These are phyloP conservation scores for Scatophagus argus DNA, from an alignment of 2,113 vertebrate species.

Conservation along the genomic window DNA sequence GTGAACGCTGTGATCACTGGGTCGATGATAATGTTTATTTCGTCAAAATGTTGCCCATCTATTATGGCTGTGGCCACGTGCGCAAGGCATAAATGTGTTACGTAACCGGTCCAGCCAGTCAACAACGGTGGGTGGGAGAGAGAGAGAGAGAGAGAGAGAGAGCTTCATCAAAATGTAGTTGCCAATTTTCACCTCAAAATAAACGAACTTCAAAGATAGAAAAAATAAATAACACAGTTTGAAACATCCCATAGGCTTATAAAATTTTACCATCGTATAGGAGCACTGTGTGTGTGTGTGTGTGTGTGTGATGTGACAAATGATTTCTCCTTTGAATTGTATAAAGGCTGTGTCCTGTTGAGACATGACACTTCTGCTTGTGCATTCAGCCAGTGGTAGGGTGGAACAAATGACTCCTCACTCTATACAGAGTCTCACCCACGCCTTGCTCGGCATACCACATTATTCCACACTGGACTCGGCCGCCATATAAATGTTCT, in stretches of 20 bases:
- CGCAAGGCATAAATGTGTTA: constrained; percentile 68
- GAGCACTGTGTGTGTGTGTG: neutral
- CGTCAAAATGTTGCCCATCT: constrained; percentile 39
- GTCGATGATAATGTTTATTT: constrained; percentile 35
- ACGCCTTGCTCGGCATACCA: constrained; percentile 7
- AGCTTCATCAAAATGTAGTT: neutral
- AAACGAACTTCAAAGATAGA: neutral
- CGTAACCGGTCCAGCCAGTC: constrained; percentile 62
- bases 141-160: neutral
- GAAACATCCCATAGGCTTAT: neutral
- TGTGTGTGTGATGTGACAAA: neutral
- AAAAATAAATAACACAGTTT: neutral
- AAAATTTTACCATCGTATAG: neutral
- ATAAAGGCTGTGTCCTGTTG: constrained; percentile 48
- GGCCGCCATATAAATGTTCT: neutral
- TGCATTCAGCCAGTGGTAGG: constrained; percentile 27
- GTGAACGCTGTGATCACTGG: neutral
- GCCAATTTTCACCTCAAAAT: neutral
- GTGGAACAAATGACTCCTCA: constrained; percentile 53
- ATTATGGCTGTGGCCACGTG: constrained; percentile 69
- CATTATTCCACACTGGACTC: constrained; percentile 30
- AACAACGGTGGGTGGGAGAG: constrained; percentile 55
- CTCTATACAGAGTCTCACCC: constrained; percentile 31
- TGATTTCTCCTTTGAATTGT: constrained; percentile 10
- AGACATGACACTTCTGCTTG: constrained; percentile 54